A percentile compares a stretch with the other conserved stretches of the same genome.
These are phyloP conservation scores for Natrix natrix DNA, from an alignment of 2,797 vertebrate species.

Conservation along the genomic window DNA sequence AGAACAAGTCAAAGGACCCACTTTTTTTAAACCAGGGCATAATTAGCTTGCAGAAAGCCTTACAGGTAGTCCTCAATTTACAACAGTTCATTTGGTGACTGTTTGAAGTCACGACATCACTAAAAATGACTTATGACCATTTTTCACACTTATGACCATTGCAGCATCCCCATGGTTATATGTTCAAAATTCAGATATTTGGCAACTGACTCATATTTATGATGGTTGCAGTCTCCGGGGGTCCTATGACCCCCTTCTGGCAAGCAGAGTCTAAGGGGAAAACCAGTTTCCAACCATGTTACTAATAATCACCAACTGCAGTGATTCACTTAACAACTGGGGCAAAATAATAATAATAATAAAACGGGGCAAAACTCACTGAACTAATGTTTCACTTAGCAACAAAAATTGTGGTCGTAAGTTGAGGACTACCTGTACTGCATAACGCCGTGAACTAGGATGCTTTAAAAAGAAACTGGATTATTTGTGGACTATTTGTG, in stretches of 20 bases:
- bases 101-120: too few relatives aligned
- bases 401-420: neutral
- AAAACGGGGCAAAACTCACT: neutral
- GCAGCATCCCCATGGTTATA: too few relatives aligned
- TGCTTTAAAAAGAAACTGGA: neutral
- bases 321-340: neutral
- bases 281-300: neutral
- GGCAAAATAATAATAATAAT: neutral
- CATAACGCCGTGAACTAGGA: neutral
- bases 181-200: too few relatives aligned
- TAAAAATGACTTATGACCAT: too few relatives aligned
- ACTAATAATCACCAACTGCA: neutral
- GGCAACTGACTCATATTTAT: too few relatives aligned
- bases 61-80: too few relatives aligned
- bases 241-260: neutral
- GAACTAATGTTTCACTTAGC: neutral
- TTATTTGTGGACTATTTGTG: neutral
- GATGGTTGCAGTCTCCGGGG: too few relatives aligned
- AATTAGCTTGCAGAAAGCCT: neutral
- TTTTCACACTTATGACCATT: too few relatives aligned
- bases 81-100: too few relatives aligned
- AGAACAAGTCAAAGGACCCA: neutral
- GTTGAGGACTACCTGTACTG: neutral
- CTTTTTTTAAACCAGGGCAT: neutral
- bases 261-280: neutral